Base-by-base conservation (phyloP, 2,888 invertebrate genomes). In the Meteorus colon region DNA sequence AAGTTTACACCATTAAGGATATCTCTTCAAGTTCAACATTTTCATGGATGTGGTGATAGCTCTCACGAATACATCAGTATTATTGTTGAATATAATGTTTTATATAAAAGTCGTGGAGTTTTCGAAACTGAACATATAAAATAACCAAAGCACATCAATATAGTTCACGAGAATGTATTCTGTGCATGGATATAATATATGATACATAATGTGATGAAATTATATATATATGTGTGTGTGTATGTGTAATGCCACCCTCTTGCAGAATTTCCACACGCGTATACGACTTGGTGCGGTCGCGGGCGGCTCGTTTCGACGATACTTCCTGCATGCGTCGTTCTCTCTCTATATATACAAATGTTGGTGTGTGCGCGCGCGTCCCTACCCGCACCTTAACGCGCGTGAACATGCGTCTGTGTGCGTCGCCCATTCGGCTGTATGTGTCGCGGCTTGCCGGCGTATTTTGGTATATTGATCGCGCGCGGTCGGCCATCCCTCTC, bases 401-500 rank as follows among this genome's bases (percentile, higher is more conserved):
- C 79, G 81, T 79, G 83, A 81, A 79, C 81, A 77, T 78, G 80
- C 76, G 78, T 75, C 79, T 77, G 63, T 63, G 62, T 72, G 62
- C 72, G 72, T 37, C 48, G 31, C 60, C 63, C 51, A 51, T 63
- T 72, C 24, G 72, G 62, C 16, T 81, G 79, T 82, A 79, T 80
- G 83, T 83, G 85, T 82, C 82, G 83, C 85, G 85, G 84, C 84
- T 86, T 88, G 87, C 86, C 87, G 87, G 87, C 86, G 88, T 89
- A 89, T 89, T 89, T 89, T 89, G 89, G 89, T 89, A 89, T 89
- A 89, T 89, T 89, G 89, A 89, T 89, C 89, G 90, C 85, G 86
- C 86, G 86, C 86, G 85, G 86, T 87, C 86, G 86, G 85, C 89
- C 87, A 86, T 85, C 85, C 84, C 86, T 81, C 82, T 60, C 82